Percentiles rank a stretch among this genome's conserved stretches.
These are phyloP conservation scores for Rhabdornis inornatus DNA, from an alignment of 2,113 vertebrate species.

Conservation along the genomic window DNA sequence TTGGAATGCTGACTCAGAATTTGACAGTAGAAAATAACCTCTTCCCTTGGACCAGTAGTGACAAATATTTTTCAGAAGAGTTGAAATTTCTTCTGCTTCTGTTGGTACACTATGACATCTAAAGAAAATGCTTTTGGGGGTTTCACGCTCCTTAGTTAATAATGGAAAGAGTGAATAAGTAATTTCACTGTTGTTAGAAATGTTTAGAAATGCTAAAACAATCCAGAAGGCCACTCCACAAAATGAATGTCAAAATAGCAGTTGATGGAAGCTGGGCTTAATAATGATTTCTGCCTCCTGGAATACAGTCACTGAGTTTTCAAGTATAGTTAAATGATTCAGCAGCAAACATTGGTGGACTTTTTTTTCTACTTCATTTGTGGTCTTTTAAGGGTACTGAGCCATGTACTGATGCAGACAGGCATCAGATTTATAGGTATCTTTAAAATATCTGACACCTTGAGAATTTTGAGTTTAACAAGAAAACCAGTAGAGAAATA, in stretches of 20 bases:
- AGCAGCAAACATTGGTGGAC: background rate
- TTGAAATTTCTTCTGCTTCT: background rate
- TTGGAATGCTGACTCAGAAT: background rate
- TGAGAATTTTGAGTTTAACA: background rate
- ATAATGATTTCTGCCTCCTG: background rate
- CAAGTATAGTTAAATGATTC: background rate
- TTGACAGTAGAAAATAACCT: background rate
- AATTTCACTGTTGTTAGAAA: background rate
- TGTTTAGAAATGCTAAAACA: background rate
- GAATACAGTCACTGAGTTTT: background rate
- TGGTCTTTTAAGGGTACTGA: background rate
- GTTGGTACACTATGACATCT: background rate
- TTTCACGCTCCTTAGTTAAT: background rate
- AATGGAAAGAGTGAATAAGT: background rate
- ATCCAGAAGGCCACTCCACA: slow-evolving; percentile 8
- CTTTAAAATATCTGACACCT: background rate
- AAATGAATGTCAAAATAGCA: background rate
- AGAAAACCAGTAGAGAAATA: background rate
- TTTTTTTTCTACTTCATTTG: background rate
- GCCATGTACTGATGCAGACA: background rate
- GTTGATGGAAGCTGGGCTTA: background rate
- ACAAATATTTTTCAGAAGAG: background rate
- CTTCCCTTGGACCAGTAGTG: background rate
- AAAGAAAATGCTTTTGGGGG: background rate
- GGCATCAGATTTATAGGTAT: no score